Evolutionary conservation across 2,797 vertebrate species (phyloP), one percentile per base, ranked within the genome.

Genomic region (Poecile montanus): DNA sequence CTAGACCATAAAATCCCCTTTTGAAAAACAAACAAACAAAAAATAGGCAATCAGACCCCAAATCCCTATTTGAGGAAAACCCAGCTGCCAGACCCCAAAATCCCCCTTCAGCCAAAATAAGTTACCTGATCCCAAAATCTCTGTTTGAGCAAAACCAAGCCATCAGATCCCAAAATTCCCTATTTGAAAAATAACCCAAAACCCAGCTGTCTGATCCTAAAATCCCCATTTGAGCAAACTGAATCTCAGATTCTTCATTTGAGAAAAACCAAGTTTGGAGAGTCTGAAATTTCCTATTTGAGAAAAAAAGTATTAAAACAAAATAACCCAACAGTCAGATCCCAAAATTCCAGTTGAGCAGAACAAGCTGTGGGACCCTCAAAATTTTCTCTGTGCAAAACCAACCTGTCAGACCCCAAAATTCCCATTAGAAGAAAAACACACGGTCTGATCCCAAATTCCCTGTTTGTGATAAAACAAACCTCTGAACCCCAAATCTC

Each of bases 361-460:
- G 56, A 75, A 70, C 5, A 34, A 48, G 21, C 21, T 40, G 25
- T 6, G 0, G 1, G 23, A 54, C 15, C 42, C 36, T n/a, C 29
- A 56, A 27, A 23, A 67, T 27, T n/a, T 29, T 5, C 11, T 86
- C 29, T 45, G 10, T 32, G 29, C 40, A 38, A 56, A 51, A 22
- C 6, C 20, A 21, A 61, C 5, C 8, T 5, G 6, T 25, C 25
- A 21, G 14, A 63, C 27, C 58, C 63, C 32, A 44, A 77, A 80
- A 47, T 22, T 26, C 12, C 34, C 4, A 23, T 56, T 47, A 27
- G 27, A 36, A 23, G 11, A 48, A 58, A 83, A 63, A 3, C 6
- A 25, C 1, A 1, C 0, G 0, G 0, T 48, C 13, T 26, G 23
- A 29, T 38, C 26, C 21, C n/a, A 9, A 79, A 47, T 36, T 53